Evolutionary conservation across 2,113 vertebrate genomes (phyloP).

Genomic region (Eubucco bourcierii): DNA sequence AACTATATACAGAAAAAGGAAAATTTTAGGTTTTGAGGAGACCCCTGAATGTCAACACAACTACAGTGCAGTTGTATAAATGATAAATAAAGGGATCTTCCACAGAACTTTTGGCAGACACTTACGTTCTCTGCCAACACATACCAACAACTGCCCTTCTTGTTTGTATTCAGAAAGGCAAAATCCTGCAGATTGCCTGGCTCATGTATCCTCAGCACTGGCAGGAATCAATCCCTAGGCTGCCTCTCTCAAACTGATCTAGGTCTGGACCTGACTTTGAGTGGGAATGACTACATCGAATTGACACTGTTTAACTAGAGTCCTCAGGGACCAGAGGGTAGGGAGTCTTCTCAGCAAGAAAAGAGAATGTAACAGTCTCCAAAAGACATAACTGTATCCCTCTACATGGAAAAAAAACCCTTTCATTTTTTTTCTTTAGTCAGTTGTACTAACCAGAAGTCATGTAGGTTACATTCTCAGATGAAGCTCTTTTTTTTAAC

Average conservation of each 20-base stretch:
- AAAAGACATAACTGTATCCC: not conserved
- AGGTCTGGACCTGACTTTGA: not conserved
- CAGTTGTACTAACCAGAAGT: not conserved
- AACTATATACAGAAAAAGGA: not conserved
- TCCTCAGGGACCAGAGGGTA: rapidly evolving
- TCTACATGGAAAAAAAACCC: not conserved
- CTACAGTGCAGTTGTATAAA: not conserved
- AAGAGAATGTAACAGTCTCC: not conserved
- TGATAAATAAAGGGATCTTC: not conserved
- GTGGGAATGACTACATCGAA: not conserved
- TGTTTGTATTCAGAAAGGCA: not conserved
- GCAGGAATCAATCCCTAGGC: not conserved
- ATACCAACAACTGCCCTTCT: not conserved
- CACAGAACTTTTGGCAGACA: not conserved
- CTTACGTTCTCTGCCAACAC: not conserved
- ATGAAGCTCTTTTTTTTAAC: not conserved
- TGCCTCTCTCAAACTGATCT: not conserved
- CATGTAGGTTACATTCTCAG: not conserved
- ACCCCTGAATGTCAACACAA: not conserved
- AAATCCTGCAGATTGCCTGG: not conserved
- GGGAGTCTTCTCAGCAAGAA: not conserved
- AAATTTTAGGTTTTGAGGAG: not conserved
- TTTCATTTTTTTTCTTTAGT: not conserved
- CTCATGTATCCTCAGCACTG: not conserved
- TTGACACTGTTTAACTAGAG: not conserved